These are phyloP conservation scores for Corythornis cristatus DNA, from an alignment of 2,113 vertebrate genomes.

Conservation along the genomic window DNA sequence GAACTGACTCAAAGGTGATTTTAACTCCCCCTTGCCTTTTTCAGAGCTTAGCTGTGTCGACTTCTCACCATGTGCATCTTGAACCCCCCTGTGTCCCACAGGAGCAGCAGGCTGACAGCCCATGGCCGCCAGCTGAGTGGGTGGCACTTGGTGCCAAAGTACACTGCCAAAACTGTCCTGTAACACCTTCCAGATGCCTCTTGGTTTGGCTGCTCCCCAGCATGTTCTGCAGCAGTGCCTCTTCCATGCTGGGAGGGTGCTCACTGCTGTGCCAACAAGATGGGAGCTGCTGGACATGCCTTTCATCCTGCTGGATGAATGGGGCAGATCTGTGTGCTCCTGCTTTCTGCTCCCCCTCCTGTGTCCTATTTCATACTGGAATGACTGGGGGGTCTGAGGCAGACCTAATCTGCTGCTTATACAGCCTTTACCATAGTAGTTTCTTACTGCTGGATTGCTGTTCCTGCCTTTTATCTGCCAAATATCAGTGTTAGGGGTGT, in stretches of 20 bases:
- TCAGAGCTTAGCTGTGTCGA: neutral
- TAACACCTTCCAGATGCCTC: neutral
- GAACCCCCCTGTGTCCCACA: neutral
- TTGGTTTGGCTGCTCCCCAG: neutral
- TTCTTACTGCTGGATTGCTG: neutral
- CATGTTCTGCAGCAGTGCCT: neutral
- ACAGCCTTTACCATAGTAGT: neutral
- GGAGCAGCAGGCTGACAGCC: neutral
- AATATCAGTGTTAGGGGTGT: neutral
- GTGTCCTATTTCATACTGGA: neutral
- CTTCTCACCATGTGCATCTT: neutral
- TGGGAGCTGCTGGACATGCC: neutral
- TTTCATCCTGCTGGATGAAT: constrained; percentile 35
- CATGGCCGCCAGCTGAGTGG: neutral
- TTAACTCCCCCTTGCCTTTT: neutral
- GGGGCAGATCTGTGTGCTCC: neutral
- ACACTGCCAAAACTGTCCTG: fast-evolving
- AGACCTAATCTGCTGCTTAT: neutral
- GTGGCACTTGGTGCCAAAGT: neutral
- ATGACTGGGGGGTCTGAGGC: neutral
- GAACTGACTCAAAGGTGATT: neutral
- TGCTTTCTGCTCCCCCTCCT: neutral
- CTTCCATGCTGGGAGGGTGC: neutral
- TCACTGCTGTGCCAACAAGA: neutral
- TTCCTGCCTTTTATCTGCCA: neutral